These are phyloP conservation scores for Mionectes macconnelli DNA, from an alignment of 2,113 vertebrate genomes.

Conservation along the genomic window DNA sequence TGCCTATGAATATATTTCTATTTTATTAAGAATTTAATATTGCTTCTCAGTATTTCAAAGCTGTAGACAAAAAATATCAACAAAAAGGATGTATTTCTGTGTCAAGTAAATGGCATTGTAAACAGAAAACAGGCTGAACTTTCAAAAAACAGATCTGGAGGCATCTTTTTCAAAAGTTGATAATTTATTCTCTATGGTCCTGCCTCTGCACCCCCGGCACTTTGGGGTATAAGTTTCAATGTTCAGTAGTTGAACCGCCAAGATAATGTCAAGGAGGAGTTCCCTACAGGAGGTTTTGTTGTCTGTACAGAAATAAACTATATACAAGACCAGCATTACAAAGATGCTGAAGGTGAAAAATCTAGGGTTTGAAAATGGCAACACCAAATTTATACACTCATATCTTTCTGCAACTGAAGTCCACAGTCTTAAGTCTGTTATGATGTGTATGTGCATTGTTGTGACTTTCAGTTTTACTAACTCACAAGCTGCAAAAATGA, in stretches of 20 bases:
- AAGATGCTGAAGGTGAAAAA: not conserved
- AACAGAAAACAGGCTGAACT: not conserved
- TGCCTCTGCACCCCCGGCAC: not conserved
- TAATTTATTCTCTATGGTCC: not conserved
- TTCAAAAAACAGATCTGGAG: not conserved
- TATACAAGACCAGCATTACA: not conserved
- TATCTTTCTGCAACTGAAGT: not conserved
- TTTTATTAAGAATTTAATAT: not conserved
- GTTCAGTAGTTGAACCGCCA: not conserved
- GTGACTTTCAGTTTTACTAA: not conserved
- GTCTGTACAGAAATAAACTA: not conserved
- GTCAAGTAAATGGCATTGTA: not conserved
- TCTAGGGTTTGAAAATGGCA: not conserved
- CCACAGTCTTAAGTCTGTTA: not conserved
- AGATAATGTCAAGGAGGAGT: not conserved
- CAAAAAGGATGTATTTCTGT: not conserved
- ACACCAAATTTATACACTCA: rapidly evolving
- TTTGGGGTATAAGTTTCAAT: not conserved
- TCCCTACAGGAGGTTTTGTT: not conserved
- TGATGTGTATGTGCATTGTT: not conserved
- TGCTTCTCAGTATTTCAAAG: not conserved
- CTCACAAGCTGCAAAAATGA: not conserved
- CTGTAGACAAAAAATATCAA: not conserved
- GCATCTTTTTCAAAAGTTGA: not conserved
- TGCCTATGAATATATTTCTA: not conserved